Evolutionary conservation across 2,888 invertebrate species (phyloP), one percentile per base, ranked within the genome.

Genomic region (Pandemis corylana): DNA sequence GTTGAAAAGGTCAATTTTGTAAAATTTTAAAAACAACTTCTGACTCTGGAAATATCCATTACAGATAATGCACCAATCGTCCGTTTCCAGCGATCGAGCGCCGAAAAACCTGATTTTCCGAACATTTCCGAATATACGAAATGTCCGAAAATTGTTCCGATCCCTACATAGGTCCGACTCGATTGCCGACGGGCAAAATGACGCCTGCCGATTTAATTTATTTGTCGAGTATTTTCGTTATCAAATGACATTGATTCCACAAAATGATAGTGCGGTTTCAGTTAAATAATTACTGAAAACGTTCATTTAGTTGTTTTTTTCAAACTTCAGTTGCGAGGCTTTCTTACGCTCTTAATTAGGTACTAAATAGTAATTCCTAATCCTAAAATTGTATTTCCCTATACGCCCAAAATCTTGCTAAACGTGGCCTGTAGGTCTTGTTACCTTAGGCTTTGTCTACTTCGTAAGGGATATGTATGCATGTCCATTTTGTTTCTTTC

Each of bases 51-150:
- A n/a, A 51, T 51, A 56, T 56, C 56, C 20, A 56, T 56, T 56
- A 56, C 56, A 56, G 56, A 20, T 56, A 56, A 56, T 56, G 56
- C 20, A 56, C 7, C 53, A 9, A 56, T 56, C 20, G 56, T 20
- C 20, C 56, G 9, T 56, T 51, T 56, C 56, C 56, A 15, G n/a
- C 53, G 15, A 56, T 56, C 15, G 56, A 56, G 56, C 56, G 9
- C 56, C 56, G 46, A 56, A 56, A 53, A 56, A 56, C 56, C 56
- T n/a, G 20, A 56, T n/a, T 53, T 7, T 53, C 56, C 20, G 56
- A 20, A 56, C 13, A 56, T 56, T 10, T 53, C 20, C 56, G 56
- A 20, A 51, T 46, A 12, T 20, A 56, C 56, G 9, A 56, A 56
- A 56, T 56, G 15, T 15, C 56, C 20, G 56, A 56, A 7, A 49